Conservation (phyloP, 2,888 invertebrate species). For the Eupithecia tripunctaria region DNA sequence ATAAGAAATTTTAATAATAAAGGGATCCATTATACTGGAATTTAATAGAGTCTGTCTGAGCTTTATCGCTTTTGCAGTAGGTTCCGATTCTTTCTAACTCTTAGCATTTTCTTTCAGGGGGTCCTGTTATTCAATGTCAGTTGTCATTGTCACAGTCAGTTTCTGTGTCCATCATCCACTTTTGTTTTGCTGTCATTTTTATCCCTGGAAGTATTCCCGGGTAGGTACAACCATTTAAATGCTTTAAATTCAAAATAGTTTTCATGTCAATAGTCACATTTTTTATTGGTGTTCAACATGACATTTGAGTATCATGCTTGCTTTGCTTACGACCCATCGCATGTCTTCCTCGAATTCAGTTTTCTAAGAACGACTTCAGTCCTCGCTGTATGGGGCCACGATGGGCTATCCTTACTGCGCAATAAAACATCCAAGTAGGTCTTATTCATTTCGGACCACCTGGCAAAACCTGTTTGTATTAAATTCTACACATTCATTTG, state of each 20-base stretch:
- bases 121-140: slow-evolving; percentile 3
- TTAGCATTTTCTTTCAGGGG: background rate
- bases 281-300: slow-evolving; percentile 3
- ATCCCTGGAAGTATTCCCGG: slow-evolving; percentile 7
- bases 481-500: slow-evolving; percentile 43
- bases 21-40: slow-evolving; percentile 19
- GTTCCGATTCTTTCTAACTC: slow-evolving; percentile 1
- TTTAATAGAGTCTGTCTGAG: slow-evolving; percentile 27
- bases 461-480: slow-evolving; percentile 47
- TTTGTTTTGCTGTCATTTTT: slow-evolving; percentile 7
- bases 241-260: slow-evolving; percentile 1
- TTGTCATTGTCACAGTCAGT: background rate
- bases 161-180: slow-evolving; percentile 5
- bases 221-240: background rate
- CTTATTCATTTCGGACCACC: slow-evolving; percentile 47
- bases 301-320: background rate
- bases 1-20: slow-evolving; percentile 29
- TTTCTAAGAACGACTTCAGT: slow-evolving; percentile 40
- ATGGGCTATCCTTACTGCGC: slow-evolving; percentile 42
- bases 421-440: slow-evolving; percentile 40
- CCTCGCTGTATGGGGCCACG: slow-evolving; percentile 40
- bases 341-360: slow-evolving; percentile 25
- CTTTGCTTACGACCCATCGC: slow-evolving; percentile 15
- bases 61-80: slow-evolving; percentile 1
- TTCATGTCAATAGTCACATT: slow-evolving; percentile 3